Evolutionary conservation across 2,888 invertebrate genomes (phyloP).

Genomic region (Anthrax anthrax): DNA sequence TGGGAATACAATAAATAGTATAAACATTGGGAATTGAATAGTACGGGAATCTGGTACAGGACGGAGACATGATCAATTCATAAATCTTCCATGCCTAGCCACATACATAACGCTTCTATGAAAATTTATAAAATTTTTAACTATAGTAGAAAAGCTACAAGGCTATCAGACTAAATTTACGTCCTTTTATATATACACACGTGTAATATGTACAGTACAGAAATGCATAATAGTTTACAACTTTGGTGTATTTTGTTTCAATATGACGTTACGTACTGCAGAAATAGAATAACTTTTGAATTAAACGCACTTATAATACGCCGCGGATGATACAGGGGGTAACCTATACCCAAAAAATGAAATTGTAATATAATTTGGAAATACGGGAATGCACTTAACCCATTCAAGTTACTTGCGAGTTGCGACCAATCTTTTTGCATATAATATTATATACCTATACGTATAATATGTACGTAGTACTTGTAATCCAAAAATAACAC

Average conservation of each 20-base stretch:
- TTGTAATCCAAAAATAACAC: too few species aligned
- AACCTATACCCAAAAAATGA: conserved; percentile 5
- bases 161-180: not conserved
- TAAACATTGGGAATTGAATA: too few species aligned
- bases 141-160: conserved; percentile 1
- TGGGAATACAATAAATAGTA: too few species aligned
- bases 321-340: conserved; percentile 3
- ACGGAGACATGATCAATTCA: conserved; percentile 6
- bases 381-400: conserved; percentile 8
- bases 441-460: too few species aligned
- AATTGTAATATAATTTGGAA: not conserved
- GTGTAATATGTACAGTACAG: not conserved
- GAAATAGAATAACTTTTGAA: not conserved
- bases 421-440: too few species aligned
- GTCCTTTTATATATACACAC: not conserved
- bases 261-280: not conserved
- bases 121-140: conserved; percentile 8
- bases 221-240: not conserved
- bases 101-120: conserved; percentile 3
- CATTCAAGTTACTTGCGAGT: conserved; percentile 7
- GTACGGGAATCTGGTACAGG: not conserved
- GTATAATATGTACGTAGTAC: too few species aligned
- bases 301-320: not conserved
- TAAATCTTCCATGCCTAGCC: conserved; percentile 6
- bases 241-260: not conserved